A percentile compares a stretch with the other conserved stretches of the same genome.
Conservation (phyloP, 2,113 vertebrate species). For the Petrocephalus microphthalmus region DNA sequence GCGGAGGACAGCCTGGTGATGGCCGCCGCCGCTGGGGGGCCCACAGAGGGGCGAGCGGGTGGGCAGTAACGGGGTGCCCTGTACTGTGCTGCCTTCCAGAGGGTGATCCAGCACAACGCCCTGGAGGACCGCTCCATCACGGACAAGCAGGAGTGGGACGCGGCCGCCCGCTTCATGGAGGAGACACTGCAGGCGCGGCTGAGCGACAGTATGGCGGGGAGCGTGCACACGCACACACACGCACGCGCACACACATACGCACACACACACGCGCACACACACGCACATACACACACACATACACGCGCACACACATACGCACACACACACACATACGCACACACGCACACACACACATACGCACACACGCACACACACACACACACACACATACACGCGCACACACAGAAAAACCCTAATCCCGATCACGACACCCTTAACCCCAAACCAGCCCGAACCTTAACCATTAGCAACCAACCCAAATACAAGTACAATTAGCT, state of each 20-base stretch:
- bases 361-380: background rate
- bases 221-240: no score
- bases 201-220: constrained; percentile 76
- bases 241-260: background rate
- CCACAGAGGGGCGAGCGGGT: background rate
- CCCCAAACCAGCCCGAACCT: no score
- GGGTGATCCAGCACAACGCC: constrained; percentile 96
- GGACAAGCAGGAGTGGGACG: constrained; percentile 96
- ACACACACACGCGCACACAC: background rate
- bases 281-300: background rate
- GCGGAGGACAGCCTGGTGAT: constrained; percentile 92
- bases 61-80: background rate
- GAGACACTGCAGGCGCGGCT: constrained; percentile 88
- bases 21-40: background rate
- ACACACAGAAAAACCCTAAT: background rate
- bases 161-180: constrained; percentile 98
- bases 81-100: constrained; percentile 50
- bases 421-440: no score
- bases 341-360: background rate
- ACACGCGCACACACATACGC: no score
- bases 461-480: no score
- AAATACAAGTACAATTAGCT: no score
- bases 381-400: background rate
- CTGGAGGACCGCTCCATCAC: constrained; percentile 96
- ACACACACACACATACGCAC: no score